Base-by-base conservation (phyloP, 2,113 vertebrate species). In the Tretioscincus oriximinensis region DNA sequence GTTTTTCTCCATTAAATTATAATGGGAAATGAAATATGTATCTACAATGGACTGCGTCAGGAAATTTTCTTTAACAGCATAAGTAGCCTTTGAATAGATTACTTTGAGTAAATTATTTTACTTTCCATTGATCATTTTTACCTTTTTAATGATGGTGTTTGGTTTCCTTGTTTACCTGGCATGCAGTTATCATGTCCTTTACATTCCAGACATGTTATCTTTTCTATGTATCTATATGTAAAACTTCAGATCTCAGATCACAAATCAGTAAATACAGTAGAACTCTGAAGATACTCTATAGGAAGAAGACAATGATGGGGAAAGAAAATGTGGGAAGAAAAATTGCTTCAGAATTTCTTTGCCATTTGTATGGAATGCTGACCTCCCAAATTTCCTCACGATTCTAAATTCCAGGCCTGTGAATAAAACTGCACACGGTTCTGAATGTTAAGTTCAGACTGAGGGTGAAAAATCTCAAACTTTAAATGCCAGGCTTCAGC, bases 71-170 rank as follows among this genome's bases (percentile, higher is more conserved):
- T 66, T 79, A 82, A 24, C 80, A 77, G n/a, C 83, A 22, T 60
- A 80, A 51, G 9, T 6, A 8, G 35, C 45, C 77, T 67, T n/a
- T n/a, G n/a, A n/a, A n/a, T n/a, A n/a, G n/a, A n/a, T n/a, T n/a
- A n/a, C n/a, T n/a, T 45, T 54, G 9, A 28, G 80, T 68, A 28
- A 75, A 35, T 1, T 67, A n/a, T 12, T 41, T 51, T 73, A 47
- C 61, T 76, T 76, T 78, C 22, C 0, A 1, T 24, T 86, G 47
- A 3, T 76, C 26, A 85, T 87, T 79, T n/a, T 68, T 18, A 58
- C 21, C 35, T 66, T 51, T 58, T 73, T 82, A 24, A 71, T 86
- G 63, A n/a, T 82, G 24, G 2, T 47, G 3, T 76, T 83, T 75
- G 61, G 65, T 85, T 68, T 78, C 73, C 9, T 75, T 11, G 28